Conservation (phyloP, 2,888 invertebrate species). For the Lasioglossum leucozonium region DNA sequence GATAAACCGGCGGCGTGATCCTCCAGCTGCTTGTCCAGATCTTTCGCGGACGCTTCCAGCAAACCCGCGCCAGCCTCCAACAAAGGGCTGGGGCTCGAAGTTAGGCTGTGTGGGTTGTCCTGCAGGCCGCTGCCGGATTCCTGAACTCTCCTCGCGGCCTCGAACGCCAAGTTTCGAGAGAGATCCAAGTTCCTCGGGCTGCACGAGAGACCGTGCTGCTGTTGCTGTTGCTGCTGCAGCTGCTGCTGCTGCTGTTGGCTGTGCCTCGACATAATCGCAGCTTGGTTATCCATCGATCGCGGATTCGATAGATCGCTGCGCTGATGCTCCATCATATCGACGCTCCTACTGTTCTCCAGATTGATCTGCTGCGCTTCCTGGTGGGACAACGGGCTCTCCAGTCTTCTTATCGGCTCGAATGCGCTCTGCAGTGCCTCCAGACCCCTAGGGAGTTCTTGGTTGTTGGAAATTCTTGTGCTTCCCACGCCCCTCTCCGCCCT, state of each 20-base stretch:
- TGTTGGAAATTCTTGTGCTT: slow-evolving; percentile 66
- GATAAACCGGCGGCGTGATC: slow-evolving; percentile 64
- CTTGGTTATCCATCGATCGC: slow-evolving; percentile 66
- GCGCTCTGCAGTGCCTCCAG: slow-evolving; percentile 71
- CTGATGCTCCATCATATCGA: slow-evolving; percentile 69
- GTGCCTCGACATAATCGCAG: slow-evolving; percentile 62
- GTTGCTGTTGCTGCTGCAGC: background rate
- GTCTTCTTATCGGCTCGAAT: slow-evolving; percentile 73
- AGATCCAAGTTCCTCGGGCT: slow-evolving; percentile 72
- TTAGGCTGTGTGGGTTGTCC: slow-evolving; percentile 68
- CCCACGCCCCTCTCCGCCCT: slow-evolving; percentile 69
- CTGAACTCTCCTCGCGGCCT: slow-evolving; percentile 72
- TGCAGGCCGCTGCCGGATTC: slow-evolving; percentile 66
- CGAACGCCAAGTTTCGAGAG: slow-evolving; percentile 72
- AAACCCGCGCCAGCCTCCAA: slow-evolving; percentile 62
- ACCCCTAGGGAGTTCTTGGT: slow-evolving; percentile 69
- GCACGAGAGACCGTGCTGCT: slow-evolving; percentile 65
- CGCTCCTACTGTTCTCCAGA: slow-evolving; percentile 63
- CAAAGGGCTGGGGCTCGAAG: slow-evolving; percentile 72
- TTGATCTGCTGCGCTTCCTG: slow-evolving; percentile 71
- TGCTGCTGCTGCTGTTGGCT: slow-evolving; percentile 33
- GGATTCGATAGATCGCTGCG: slow-evolving; percentile 50
- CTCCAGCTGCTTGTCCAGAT: slow-evolving; percentile 70
- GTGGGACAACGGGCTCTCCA: slow-evolving; percentile 68
- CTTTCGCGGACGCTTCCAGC: slow-evolving; percentile 61